Evolutionary conservation across 92 coral and sea anemone species (phyloP).

Genomic region (Porites evermanni): DNA sequence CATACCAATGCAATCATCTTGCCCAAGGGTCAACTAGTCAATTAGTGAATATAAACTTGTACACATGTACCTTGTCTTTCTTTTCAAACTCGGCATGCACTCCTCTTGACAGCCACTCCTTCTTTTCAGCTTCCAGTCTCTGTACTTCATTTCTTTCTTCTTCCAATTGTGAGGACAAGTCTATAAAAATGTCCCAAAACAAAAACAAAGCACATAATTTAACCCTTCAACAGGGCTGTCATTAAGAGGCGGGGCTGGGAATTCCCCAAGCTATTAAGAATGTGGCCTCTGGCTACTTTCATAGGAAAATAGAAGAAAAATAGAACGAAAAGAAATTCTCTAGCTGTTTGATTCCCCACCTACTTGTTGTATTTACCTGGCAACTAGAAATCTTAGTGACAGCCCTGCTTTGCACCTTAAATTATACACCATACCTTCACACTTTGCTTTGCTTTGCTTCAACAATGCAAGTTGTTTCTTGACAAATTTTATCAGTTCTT

Average conservation of each 20-base stretch:
- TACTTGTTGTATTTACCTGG: too few relatives aligned
- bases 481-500: constrained; percentile 90
- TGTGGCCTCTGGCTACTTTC: too few relatives aligned
- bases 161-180: constrained; percentile 65
- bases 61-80: constrained; percentile 78
- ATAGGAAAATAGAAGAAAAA: too few relatives aligned
- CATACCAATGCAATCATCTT: neutral
- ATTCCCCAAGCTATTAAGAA: too few relatives aligned
- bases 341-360: too few relatives aligned
- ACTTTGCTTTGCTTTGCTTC: constrained; percentile 87
- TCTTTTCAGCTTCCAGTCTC: constrained; percentile 85
- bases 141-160: constrained; percentile 81
- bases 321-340: too few relatives aligned
- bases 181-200: constrained; percentile 26
- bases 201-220: neutral
- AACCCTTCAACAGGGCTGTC: too few relatives aligned
- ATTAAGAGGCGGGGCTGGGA: too few relatives aligned
- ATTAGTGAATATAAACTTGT: too few relatives aligned
- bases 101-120: constrained; percentile 92
- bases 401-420: too few relatives aligned
- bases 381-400: too few relatives aligned
- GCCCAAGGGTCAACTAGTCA: neutral
- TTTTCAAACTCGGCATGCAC: constrained; percentile 99
- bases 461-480: constrained; percentile 82
- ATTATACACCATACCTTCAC: constrained; percentile 78